Base-by-base conservation (phyloP, 2,888 invertebrate species). In the Oegoconia quadripuncta region DNA sequence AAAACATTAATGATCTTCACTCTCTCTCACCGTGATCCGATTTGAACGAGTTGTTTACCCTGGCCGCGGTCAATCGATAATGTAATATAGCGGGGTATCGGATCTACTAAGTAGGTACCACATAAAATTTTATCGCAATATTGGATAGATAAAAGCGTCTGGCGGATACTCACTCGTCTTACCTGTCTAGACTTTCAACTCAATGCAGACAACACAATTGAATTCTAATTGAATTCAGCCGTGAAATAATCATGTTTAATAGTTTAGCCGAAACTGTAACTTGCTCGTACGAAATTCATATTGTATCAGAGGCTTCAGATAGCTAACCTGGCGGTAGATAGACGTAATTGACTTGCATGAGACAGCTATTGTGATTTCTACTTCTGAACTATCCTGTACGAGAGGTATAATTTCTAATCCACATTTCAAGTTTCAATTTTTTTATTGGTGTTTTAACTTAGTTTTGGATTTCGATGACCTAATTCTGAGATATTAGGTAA, bases 321-420 rank as follows among this genome's bases (percentile, higher is more conserved):
- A 75, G 66, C 71, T 79, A 86, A 84, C 81, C 59, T 67, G 81
- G 74, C 84, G 73, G 70, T 49, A 61, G 78, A 83, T 74, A 82
- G 80, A 76, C 81, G 42, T 86, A 84, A 84, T 86, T 86, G 82
- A 80, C 83, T 82, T 75, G 75, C 73, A 78, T 75, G 73, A 77
- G 79, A 64, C 80, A 74, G 66, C 65, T 67, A 79, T 82, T 81
- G 74, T 80, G 79, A 81, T 81, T 81, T 75, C 59, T 46, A 53
- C 55, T 61, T 47, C 57, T 56, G 59, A 63, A 60, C 57, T 28
- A 28, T 35, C 11, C 28, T 28, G n/a, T n/a, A 11, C 12, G 22
- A 33, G 14, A n/a, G n/a, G n/a, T n/a, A n/a, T 15, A 23, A 33
- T 33, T 33, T 33, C 6, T 15, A 33, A 15, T 15, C 15, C 13